Evolutionary conservation across 1,140 invertebrate genomes (phyloP).

Genomic region (Cherax destructor): DNA sequence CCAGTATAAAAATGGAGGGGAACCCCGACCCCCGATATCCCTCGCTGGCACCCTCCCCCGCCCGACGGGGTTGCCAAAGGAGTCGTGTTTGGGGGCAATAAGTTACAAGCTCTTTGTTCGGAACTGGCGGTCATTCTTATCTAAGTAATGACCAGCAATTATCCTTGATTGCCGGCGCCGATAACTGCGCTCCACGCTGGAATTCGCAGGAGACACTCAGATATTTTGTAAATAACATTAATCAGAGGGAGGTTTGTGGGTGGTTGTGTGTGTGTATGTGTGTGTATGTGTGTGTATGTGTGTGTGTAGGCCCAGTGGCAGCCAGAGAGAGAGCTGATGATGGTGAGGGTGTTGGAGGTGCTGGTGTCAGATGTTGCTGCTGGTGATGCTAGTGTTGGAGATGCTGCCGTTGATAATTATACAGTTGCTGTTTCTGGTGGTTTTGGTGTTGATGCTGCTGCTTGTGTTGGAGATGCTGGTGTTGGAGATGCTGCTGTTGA

Average conservation of each 20-base stretch:
- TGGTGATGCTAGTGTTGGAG: too few species aligned
- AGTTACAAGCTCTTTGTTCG: slow-evolving; percentile 51
- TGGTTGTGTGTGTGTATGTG: not conserved
- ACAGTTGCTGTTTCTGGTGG: too few species aligned
- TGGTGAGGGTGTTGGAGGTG: too few species aligned
- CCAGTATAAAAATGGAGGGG: slow-evolving; percentile 10
- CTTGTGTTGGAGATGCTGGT: too few species aligned
- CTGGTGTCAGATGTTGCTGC: too few species aligned
- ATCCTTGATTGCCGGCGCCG: slow-evolving; percentile 44
- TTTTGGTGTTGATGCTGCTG: too few species aligned
- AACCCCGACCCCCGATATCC: not conserved
- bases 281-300: not conserved
- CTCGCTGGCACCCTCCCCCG: not conserved
- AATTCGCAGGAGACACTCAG: slow-evolving; percentile 31
- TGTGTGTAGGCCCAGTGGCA: not conserved
- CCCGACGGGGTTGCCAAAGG: not conserved
- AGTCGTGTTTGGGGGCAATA: slow-evolving; percentile 44
- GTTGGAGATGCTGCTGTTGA: too few species aligned
- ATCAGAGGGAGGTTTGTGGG: slow-evolving; percentile 7
- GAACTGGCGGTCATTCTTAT: slow-evolving; percentile 49
- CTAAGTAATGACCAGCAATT: slow-evolving; percentile 54
- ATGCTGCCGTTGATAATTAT: too few species aligned
- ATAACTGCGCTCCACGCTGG: slow-evolving; percentile 33
- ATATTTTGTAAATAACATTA: slow-evolving; percentile 36
- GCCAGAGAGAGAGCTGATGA: too few species aligned